A percentile compares a stretch with the other conserved stretches of the same genome.
phyloP scores from a whole-genome alignment of 2,113 vertebrate species.

The Hemiscyllium ocellatum region DNA sequence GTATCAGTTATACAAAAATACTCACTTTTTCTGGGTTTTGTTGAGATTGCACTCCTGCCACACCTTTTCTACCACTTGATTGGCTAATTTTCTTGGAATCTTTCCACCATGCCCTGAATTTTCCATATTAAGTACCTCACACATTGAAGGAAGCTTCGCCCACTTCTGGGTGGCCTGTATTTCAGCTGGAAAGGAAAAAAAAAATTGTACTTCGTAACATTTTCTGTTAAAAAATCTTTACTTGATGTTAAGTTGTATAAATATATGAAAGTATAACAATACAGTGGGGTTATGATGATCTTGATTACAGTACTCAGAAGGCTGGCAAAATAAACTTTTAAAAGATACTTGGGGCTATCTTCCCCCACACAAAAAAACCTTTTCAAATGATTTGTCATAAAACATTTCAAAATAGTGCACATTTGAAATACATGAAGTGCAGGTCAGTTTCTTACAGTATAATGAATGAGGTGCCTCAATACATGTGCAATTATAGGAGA shows the following conservation, averaged over 20 bases:
- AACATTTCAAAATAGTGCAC: not conserved
- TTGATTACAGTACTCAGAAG: not conserved
- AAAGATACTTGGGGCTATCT: not conserved
- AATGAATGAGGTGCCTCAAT: too few relatives aligned
- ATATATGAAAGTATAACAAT: not conserved
- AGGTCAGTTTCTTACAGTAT: too few relatives aligned
- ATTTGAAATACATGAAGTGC: not conserved
- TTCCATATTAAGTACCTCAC: constrained; percentile 78
- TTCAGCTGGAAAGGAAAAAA: constrained; percentile 66
- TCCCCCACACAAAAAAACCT: not conserved
- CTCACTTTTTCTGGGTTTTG: constrained; percentile 91
- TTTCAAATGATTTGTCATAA: not conserved
- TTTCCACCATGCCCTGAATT: constrained; percentile 90
- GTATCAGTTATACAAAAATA: constrained; percentile 39
- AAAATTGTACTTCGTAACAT: not conserved
- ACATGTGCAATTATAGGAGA: too few relatives aligned
- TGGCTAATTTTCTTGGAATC: constrained; percentile 82
- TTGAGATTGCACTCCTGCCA: constrained; percentile 99
- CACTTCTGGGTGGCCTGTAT: constrained; percentile 87
- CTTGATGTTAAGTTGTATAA: not conserved
- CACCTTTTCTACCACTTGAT: constrained; percentile 86
- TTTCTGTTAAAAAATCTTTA: not conserved
- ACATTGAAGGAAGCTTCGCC: constrained; percentile 81
- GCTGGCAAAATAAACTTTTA: too few relatives aligned
- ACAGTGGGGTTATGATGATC: not conserved